Evolutionary conservation across 2,888 invertebrate species (phyloP), one percentile per base, ranked within the genome.

Genomic region (Gymnocheta viridis): DNA sequence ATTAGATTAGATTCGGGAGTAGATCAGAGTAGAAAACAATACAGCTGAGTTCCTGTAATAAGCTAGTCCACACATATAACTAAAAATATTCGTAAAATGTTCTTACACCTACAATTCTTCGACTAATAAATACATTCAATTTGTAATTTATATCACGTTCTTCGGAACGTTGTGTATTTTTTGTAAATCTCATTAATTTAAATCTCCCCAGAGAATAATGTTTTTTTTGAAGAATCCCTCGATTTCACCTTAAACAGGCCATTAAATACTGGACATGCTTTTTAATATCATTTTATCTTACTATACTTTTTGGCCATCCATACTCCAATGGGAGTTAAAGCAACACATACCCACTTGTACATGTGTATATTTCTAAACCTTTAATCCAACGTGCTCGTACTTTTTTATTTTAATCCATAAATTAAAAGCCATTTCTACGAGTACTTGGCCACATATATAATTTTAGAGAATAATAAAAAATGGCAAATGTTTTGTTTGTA

Each of bases 391-490:
- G 4, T 32, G 4, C 32, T 32, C 41, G 24, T 56, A 41, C 41
- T 38, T 19, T 56, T 56, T 56, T 56, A 56, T 47, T 58, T 38
- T 73, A 60, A 60, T 35, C 35, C 47, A 73, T 47, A 62, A 72
- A 58, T 58, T 58, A 51, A 58, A 24, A 47, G n/a, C 19, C 38
- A 38, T 54, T 54, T 54, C 17, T n/a, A n/a, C 35, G 9, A 17
- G 7, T 27, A 19, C 47, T 56, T 44, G 70, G 27, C 29, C 35
- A 54, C 47, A 66, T 41, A 76, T 54, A 29, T 32, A 4, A 58
- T 58, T 66, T 38, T 9, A 32, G 29, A 74, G 51, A 64, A 10
- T 2, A 7, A 29, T 19, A 56, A 56, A 29, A 29, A 32, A 19
- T 41, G n/a, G 29, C 29, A 41, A 69, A 54, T 78, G 49, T 56